These are phyloP conservation scores for Ceryle rudis DNA, from an alignment of 2,797 vertebrate genomes.

Conservation along the genomic window DNA sequence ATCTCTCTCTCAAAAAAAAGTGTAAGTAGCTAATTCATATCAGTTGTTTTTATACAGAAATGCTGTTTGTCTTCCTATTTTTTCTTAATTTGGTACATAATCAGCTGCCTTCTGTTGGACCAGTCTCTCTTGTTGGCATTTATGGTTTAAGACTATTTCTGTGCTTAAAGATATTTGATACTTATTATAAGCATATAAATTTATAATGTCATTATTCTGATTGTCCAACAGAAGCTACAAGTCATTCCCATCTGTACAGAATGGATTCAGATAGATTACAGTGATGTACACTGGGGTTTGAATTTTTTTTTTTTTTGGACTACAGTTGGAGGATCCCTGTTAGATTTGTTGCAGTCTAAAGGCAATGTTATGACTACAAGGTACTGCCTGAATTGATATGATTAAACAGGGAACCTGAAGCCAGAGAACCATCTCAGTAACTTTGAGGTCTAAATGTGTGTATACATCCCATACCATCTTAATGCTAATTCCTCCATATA, in stretches of 20 bases:
- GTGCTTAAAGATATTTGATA: background rate
- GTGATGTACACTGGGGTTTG: background rate
- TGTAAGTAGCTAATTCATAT: background rate
- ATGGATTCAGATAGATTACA: background rate
- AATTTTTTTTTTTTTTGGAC: background rate
- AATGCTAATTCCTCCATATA: background rate
- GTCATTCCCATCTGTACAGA: background rate
- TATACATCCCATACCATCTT: background rate
- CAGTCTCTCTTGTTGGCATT: background rate
- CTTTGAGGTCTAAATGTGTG: background rate
- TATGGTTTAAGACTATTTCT: background rate
- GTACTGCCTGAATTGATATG: background rate
- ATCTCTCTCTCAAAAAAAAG: background rate
- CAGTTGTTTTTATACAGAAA: background rate
- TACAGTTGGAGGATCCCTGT: background rate
- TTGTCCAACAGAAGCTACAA: background rate
- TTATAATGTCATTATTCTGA: background rate
- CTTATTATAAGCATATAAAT: background rate
- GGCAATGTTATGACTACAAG: background rate
- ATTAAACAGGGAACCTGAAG: background rate
- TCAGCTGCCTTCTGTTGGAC: background rate
- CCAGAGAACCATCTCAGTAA: background rate
- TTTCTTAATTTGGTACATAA: background rate
- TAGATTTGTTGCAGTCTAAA: background rate
- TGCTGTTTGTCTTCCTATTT: background rate